A percentile compares a stretch with the other conserved stretches of the same genome.
Conservation (phyloP, 2,797 vertebrate genomes). For the Syndactyla subalaris region DNA sequence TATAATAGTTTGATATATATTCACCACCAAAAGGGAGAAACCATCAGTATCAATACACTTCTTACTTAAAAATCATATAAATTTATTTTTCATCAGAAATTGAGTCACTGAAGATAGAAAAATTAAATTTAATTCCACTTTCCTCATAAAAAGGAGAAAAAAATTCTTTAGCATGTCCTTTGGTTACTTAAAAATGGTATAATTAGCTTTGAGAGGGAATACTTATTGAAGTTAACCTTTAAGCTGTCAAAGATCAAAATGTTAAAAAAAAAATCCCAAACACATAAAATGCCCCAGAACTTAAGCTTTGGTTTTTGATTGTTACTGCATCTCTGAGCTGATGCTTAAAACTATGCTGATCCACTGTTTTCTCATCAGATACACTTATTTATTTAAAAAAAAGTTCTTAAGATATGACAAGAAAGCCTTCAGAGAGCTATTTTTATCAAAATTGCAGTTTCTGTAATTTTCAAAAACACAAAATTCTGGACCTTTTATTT, state of each 20-base stretch:
- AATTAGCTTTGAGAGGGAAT: not conserved
- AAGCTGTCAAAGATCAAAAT: not conserved
- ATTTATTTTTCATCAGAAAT: not conserved
- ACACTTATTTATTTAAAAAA: not conserved
- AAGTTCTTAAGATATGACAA: not conserved
- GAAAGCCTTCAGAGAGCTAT: not conserved
- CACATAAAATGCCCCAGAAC: not conserved
- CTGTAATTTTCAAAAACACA: not conserved
- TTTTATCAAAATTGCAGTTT: not conserved
- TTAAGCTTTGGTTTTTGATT: not conserved
- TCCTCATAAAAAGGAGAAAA: not conserved
- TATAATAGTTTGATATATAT: not conserved
- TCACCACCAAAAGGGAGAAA: not conserved
- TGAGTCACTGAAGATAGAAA: not conserved
- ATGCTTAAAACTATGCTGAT: not conserved
- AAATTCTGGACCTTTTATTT: slow-evolving; percentile 8
- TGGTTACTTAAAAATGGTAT: not conserved
- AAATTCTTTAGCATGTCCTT: not conserved
- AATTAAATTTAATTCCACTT: not conserved
- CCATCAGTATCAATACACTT: not conserved
- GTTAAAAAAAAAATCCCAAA: not conserved
- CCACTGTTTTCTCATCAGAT: not conserved
- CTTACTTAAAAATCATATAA: not conserved
- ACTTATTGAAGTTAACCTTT: not conserved
- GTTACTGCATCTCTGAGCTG: not conserved